Base-by-base conservation (phyloP, 2,888 invertebrate species). In the Cactoblastis cactorum region DNA sequence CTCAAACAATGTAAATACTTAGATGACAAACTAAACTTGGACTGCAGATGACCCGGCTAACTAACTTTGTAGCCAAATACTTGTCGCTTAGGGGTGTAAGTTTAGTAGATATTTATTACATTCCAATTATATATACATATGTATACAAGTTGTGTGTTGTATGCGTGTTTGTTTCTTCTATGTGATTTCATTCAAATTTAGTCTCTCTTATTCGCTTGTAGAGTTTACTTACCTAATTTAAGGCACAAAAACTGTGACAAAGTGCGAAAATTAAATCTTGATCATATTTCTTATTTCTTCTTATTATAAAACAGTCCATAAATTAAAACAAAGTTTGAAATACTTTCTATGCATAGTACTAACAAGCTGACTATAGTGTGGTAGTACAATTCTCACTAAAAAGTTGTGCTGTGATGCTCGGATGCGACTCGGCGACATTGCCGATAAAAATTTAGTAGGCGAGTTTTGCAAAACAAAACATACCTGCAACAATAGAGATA, bases 401-500 rank as follows among this genome's bases (percentile, higher is more conserved):
- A 46, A 32, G 24, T 43, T 24, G 28, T 32, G 43, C 43, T 14
- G 43, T 43, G 17, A 43, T 43, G 28, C 24, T 43, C 32, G 28
- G 28, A 43, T 43, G 28, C 9, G 17, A 11, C 15, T 35, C 28
- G 14, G 19, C 41, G 6, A 52, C 47, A 53, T 59, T 65, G 63
- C 64, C 61, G 39, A 59, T 56, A 52, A 41, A 55, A 57, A 54
- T 22, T 17, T 15, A 41, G 22, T 45, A 62, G 65, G 64, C 52
- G 58, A 50, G 39, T 19, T 28, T 33, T 45, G 22, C 24, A 35
- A 15, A 19, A 38, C 11, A n/a, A 37, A 41, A 39, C 37, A 12
- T 64, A 66, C 65, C 66, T 67, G 63, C 6, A 67, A 65, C 55
- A 59, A 53, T 52, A 52, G 49, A 15, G 3, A 39, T 24, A 37